Evolutionary conservation across 2,888 invertebrate species (phyloP), one percentile per base, ranked within the genome.

Genomic region (Drosophila fulvimacula): DNA sequence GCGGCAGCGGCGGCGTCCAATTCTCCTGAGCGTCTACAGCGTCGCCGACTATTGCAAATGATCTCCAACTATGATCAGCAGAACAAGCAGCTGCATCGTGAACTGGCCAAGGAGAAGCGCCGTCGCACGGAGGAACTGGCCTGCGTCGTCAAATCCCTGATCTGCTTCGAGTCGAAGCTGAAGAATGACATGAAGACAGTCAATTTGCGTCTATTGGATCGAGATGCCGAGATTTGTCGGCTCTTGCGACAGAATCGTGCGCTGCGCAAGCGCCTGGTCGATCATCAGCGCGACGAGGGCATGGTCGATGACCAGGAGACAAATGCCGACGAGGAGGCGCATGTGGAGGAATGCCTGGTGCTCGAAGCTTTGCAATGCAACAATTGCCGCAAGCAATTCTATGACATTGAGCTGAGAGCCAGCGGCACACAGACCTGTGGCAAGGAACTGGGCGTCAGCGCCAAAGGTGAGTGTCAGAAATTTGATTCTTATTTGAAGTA

Each of bases 181-280:
- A 92, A 92, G 74, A 88, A 79, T 44, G 93, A 93, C 73, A 92
- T 92, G 89, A 92, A 92, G 76, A 73, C 89, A 34, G 92, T 92
- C 9, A 92, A 92, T 69, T 89, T 91, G 38, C 90, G 92, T 21
- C 81, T 93, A 3, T 73, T 89, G 63, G 92, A 92, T 36, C 91
- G 91, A 66, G 93, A 93, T 71, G 82, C 68, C 1, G 92, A 92
- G 63, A 92, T 93, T 15, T 90, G 91, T 46, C 91, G 91, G 15
- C 79, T 92, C 44, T 76, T 91, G 49, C 83, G 90, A 15, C 83
- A 91, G 51, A 92, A 92, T 81, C 89, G 90, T 41, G 85, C 89
- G 1, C 69, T 93, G 32, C 88, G 90, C 55, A 90, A 91, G 41
- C 90, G 88, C 19, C 67, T 90, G 48, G 77, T 76, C 5, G 79